These are phyloP conservation scores for Serinus canaria DNA, from an alignment of 2,113 vertebrate species.

Conservation along the genomic window DNA sequence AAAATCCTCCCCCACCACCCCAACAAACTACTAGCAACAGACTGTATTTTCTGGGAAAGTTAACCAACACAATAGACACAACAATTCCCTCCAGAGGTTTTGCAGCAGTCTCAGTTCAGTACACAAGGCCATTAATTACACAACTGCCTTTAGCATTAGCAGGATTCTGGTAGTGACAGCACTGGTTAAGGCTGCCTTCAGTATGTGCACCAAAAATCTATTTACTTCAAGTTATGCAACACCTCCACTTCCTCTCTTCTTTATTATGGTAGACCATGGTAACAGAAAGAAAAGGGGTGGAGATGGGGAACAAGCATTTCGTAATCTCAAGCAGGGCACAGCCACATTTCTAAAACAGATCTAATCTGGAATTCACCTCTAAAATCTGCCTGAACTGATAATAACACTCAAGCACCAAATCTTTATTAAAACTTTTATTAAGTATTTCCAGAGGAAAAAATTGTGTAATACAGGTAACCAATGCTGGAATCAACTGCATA, in stretches of 20 bases:
- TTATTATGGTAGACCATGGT: not conserved
- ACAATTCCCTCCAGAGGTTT: slow-evolving; percentile 29
- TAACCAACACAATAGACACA: not conserved
- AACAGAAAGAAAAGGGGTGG: not conserved
- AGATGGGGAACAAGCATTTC: not conserved
- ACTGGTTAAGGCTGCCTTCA: not conserved
- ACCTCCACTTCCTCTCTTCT: slow-evolving; percentile 5
- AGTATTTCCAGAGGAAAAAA: not conserved
- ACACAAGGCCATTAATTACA: slow-evolving; percentile 50
- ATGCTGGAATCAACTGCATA: not conserved
- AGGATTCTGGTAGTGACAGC: not conserved
- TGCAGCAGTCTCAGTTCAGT: not conserved
- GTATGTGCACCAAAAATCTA: not conserved
- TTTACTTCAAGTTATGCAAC: slow-evolving; percentile 27
- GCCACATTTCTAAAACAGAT: not conserved
- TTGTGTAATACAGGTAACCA: not conserved
- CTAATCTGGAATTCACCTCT: not conserved
- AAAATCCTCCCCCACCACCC: not conserved
- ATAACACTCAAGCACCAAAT: not conserved
- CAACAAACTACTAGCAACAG: not conserved
- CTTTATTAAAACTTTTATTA: not conserved
- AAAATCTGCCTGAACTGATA: not conserved
- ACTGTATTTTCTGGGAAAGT: slow-evolving; percentile 9
- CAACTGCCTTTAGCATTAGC: not conserved
- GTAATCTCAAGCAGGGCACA: not conserved